Conservation (phyloP, 1,140 invertebrate species). For the Drosophila bocki region DNA sequence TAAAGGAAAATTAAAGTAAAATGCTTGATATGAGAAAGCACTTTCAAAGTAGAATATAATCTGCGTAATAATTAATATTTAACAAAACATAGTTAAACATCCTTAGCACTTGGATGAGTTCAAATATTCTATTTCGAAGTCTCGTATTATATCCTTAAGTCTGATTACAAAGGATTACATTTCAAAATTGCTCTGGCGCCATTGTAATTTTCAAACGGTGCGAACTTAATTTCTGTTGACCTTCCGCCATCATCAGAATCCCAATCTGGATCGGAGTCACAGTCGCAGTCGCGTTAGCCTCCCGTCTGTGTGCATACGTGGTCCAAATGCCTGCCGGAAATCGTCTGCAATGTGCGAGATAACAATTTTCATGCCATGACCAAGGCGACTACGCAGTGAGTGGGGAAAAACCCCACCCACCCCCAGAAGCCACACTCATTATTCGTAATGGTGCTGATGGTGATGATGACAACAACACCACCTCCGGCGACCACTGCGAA, state of each 20-base stretch:
- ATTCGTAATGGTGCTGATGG: constrained; percentile 80
- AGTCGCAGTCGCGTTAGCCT: constrained; percentile 7
- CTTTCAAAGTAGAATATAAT: not conserved
- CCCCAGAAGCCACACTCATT: constrained; percentile 63
- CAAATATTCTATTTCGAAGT: too few relatives aligned
- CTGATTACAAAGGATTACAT: not conserved
- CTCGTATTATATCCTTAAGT: not conserved
- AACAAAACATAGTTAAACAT: not conserved
- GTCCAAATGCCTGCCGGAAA: constrained; percentile 71
- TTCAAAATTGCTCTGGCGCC: constrained; percentile 12
- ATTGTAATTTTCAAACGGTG: constrained; percentile 71
- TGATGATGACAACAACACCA: constrained; percentile 72
- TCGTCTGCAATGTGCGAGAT: constrained; percentile 80
- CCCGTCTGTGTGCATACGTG: constrained; percentile 18
- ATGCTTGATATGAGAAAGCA: not conserved
- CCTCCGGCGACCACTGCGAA: constrained; percentile 38
- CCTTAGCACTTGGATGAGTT: too few relatives aligned
- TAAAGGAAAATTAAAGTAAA: constrained; percentile 31
- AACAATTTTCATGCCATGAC: constrained; percentile 79
- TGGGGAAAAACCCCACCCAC: not conserved
- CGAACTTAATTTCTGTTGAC: constrained; percentile 66
- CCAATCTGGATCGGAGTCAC: constrained; percentile 16
- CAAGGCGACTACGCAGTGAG: constrained; percentile 34
- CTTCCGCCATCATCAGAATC: constrained; percentile 1
- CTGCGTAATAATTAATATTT: not conserved